Conservation (phyloP, 2,113 vertebrate genomes). For the Tympanuchus pallidicinctus region DNA sequence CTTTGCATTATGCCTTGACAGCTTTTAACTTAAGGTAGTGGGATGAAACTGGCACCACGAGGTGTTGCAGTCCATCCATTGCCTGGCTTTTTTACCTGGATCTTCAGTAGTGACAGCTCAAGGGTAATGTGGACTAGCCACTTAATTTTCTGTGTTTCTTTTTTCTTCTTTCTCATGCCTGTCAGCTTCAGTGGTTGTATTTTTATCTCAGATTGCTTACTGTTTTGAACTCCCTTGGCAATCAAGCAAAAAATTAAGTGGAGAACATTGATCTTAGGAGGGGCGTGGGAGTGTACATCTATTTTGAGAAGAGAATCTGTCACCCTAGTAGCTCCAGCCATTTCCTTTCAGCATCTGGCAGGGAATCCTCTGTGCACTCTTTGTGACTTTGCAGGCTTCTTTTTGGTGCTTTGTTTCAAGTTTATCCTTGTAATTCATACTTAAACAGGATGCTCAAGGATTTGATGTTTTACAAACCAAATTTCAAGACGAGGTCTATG, state of each 20-base stretch:
- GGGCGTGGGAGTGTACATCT: slow-evolving; percentile 39
- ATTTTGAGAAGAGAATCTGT: slow-evolving; percentile 64
- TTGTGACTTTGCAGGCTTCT: neutral
- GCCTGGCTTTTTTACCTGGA: neutral
- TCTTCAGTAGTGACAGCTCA: neutral
- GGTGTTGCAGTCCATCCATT: neutral
- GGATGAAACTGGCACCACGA: neutral
- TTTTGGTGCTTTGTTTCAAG: neutral
- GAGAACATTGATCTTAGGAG: slow-evolving; percentile 30
- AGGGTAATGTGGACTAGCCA: fast-evolving
- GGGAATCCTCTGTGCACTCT: slow-evolving; percentile 15
- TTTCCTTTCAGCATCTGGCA: slow-evolving; percentile 53
- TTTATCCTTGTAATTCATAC: neutral
- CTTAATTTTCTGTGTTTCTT: neutral
- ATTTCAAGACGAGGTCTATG: neutral
- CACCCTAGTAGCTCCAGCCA: slow-evolving; percentile 43
- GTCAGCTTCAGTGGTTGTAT: slow-evolving; percentile 1
- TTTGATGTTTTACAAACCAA: neutral
- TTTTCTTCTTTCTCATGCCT: neutral
- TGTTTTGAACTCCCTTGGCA: slow-evolving; percentile 41
- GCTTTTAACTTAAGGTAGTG: neutral
- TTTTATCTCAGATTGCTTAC: slow-evolving; percentile 36
- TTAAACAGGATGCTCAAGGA: neutral
- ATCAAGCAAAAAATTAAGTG: neutral
- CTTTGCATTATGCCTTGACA: fast-evolving